A percentile compares a stretch with the other conserved stretches of the same genome.
Conservation (phyloP, 1,140 invertebrate genomes). For the Caenorhabditis remanei region DNA sequence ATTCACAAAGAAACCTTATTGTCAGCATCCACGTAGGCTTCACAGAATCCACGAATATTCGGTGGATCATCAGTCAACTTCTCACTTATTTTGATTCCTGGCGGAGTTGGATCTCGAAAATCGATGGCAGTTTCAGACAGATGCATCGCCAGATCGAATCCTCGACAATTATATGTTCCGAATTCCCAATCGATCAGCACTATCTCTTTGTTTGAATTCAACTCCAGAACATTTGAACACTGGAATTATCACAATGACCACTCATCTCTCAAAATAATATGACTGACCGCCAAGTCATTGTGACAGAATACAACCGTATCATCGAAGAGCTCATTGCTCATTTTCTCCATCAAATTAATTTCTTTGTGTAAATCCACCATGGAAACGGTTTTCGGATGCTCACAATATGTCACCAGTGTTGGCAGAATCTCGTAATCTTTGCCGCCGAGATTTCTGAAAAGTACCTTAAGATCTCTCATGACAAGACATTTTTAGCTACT, state of each 20-base stretch:
- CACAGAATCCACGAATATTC: not conserved
- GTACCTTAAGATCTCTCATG: too few relatives aligned
- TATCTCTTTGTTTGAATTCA: not conserved
- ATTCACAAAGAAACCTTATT: not conserved
- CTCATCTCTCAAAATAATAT: not conserved
- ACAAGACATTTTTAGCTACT: too few relatives aligned
- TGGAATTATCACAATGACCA: not conserved
- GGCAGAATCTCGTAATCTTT: not conserved
- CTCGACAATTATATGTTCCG: constrained; percentile 22
- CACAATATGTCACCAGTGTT: not conserved
- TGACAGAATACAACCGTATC: constrained; percentile 33
- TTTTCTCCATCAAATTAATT: constrained; percentile 17
- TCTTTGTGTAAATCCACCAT: constrained; percentile 17
- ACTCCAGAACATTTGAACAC: constrained; percentile 12
- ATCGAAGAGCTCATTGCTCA: not conserved
- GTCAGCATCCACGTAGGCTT: constrained; percentile 34
- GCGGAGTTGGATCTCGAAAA: not conserved
- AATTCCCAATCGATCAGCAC: constrained; percentile 29
- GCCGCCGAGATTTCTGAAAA: constrained; percentile 27
- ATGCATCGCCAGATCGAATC: constrained; percentile 29
- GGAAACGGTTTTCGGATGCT: not conserved
- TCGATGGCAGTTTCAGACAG: constrained; percentile 12
- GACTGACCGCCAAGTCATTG: constrained; percentile 1
- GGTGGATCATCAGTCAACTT: constrained; percentile 26
- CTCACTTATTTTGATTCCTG: constrained; percentile 26